Percentiles rank a stretch among this genome's conserved stretches.
Conservation (phyloP, 2,797 vertebrate genomes). For the Anabas testudineus region DNA sequence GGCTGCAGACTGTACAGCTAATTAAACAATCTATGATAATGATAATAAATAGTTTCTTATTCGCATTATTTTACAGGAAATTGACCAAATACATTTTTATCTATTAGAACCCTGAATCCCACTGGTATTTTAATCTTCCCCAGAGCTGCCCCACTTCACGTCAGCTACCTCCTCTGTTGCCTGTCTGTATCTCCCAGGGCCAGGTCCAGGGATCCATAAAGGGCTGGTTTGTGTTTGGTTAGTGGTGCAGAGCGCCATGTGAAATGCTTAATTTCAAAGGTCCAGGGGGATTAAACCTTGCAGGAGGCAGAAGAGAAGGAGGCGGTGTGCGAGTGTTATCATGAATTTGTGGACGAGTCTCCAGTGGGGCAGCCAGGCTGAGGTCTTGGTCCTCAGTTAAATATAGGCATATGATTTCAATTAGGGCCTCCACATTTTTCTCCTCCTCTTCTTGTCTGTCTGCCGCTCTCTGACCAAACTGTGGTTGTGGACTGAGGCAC, state of each 20-base stretch:
- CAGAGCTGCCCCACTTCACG: not conserved
- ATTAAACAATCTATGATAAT: not conserved
- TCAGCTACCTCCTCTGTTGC: slow-evolving; percentile 16
- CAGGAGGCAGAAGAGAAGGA: slow-evolving; percentile 54
- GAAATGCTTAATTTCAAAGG: slow-evolving; percentile 77
- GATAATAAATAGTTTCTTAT: slow-evolving; percentile 9
- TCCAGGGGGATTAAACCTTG: slow-evolving; percentile 62
- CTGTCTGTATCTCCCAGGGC: slow-evolving; percentile 39
- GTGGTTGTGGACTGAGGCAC: slow-evolving; percentile 34
- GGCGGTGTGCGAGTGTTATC: slow-evolving; percentile 24
- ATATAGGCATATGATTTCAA: slow-evolving; percentile 78
- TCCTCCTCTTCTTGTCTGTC: slow-evolving; percentile 22
- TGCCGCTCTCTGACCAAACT: slow-evolving; percentile 37
- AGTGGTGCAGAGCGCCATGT: slow-evolving; percentile 74
- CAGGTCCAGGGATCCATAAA: slow-evolving; percentile 58
- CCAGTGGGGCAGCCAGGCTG: slow-evolving; percentile 24
- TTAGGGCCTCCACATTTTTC: slow-evolving; percentile 69
- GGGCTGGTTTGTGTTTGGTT: slow-evolving; percentile 77
- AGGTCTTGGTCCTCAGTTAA: slow-evolving; percentile 53
- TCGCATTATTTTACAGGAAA: slow-evolving; percentile 24
- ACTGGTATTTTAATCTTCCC: slow-evolving; percentile 10
- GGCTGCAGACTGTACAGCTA: not conserved
- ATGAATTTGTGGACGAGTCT: slow-evolving; percentile 48
- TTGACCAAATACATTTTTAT: slow-evolving; percentile 24
- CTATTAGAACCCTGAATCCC: slow-evolving; percentile 15